Conservation (phyloP, 1,140 invertebrate genomes). For the Ostrea edulis region DNA sequence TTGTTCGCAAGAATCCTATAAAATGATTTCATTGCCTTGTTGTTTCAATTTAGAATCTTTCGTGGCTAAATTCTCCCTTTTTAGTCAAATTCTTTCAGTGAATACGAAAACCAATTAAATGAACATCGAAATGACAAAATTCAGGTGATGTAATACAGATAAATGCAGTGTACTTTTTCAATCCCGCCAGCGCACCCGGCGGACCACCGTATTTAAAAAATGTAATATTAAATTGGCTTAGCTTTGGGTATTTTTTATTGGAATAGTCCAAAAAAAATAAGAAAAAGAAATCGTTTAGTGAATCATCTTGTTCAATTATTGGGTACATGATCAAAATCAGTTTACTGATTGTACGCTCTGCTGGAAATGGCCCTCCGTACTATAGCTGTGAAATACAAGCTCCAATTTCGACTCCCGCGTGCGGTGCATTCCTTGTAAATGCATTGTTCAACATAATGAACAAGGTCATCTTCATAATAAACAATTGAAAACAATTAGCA, state of each 20-base stretch:
- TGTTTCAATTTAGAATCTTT: conserved; percentile 30
- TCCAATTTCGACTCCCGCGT: not conserved
- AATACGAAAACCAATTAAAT: conserved; percentile 29
- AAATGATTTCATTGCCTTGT: conserved; percentile 26
- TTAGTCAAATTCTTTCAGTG: not conserved
- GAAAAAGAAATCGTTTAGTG: not conserved
- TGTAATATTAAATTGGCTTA: no score
- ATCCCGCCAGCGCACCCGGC: no score
- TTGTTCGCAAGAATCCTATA: conserved; percentile 33
- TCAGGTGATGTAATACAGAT: not conserved
- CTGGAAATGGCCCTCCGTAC: not conserved
- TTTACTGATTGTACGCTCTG: not conserved
- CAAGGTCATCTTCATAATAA: not conserved
- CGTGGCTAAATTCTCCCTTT: conserved; percentile 12
- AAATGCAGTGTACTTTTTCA: not conserved
- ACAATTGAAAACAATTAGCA: not conserved
- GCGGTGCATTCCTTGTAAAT: not conserved
- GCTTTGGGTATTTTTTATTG: no score
- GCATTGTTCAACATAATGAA: not conserved
- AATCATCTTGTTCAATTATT: not conserved
- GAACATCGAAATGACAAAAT: not conserved
- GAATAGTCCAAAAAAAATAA: no score
- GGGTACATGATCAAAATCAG: not conserved
- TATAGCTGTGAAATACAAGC: not conserved
- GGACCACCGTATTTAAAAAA: no score